Evolutionary conservation across 2,113 vertebrate species (phyloP).

Genomic region (Coregonus clupeaformis): DNA sequence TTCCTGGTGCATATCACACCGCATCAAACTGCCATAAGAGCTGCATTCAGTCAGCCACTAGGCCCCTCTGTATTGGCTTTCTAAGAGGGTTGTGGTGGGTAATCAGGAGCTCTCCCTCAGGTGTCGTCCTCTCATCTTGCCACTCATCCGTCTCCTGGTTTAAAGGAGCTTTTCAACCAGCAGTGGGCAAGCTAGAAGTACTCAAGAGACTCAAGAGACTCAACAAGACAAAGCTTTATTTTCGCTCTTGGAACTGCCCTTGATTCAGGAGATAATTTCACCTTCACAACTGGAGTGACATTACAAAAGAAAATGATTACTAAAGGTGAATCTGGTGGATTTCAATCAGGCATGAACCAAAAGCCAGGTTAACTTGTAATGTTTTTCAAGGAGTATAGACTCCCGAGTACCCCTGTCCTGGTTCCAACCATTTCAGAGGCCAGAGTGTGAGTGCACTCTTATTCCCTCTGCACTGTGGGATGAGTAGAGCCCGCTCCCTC

Average conservation of each 20-base stretch:
- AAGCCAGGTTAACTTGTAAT: background rate
- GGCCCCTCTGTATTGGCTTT: constrained; percentile 14
- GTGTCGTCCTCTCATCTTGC: constrained; percentile 16
- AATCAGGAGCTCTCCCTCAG: constrained; percentile 10
- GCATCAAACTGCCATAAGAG: background rate
- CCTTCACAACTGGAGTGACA: background rate
- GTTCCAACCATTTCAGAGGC: background rate
- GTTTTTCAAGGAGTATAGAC: background rate
- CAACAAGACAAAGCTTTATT: constrained; percentile 8
- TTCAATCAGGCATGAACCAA: background rate
- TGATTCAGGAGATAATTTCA: constrained; percentile 9
- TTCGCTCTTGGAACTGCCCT: constrained; percentile 1
- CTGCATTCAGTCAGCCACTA: constrained; percentile 11
- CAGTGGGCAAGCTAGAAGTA: background rate
- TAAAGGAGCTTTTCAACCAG: background rate
- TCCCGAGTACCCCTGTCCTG: background rate
- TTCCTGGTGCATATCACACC: background rate
- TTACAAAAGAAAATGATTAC: too few species aligned
- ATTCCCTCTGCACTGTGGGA: too few species aligned
- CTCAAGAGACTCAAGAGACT: constrained; percentile 14
- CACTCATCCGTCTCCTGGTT: constrained; percentile 1
- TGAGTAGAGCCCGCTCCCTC: background rate
- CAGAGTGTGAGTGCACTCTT: background rate
- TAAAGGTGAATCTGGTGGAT: too few species aligned
- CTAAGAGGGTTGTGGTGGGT: background rate